A percentile compares a stretch with the other conserved stretches of the same genome.
Evolutionary conservation across 2,888 invertebrate species (phyloP).

Genomic region (Cerastis leucographa): DNA sequence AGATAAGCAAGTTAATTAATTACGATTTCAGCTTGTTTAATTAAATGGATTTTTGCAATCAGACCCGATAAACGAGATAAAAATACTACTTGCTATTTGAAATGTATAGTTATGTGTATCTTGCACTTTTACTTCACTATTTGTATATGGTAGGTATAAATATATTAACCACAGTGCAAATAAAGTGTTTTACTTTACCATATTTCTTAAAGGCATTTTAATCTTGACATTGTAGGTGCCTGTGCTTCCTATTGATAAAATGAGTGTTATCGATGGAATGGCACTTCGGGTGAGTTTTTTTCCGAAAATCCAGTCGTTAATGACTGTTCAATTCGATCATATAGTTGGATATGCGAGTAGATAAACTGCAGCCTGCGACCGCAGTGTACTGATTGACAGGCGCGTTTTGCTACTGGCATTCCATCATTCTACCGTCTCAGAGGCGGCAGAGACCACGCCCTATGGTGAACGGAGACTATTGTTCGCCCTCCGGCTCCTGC

Average conservation of each 20-base stretch:
- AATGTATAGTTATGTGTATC: slow-evolving; percentile 30
- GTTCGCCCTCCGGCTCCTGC: too few species aligned
- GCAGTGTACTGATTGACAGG: too few species aligned
- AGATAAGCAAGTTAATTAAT: slow-evolving; percentile 13
- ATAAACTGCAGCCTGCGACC: too few species aligned
- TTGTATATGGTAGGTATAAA: slow-evolving; percentile 19
- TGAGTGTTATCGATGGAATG: slow-evolving; percentile 8
- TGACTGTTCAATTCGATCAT: not conserved
- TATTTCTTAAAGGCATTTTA: not conserved
- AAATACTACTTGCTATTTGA: not conserved
- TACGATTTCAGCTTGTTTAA: not conserved
- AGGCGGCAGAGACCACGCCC: too few species aligned
- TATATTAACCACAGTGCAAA: not conserved
- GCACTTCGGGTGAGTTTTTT: slow-evolving; percentile 41
- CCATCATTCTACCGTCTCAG: too few species aligned
- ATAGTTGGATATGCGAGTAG: not conserved
- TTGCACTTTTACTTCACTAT: slow-evolving; percentile 25
- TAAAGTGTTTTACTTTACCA: not conserved
- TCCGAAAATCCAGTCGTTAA: not conserved
- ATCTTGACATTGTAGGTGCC: slow-evolving; percentile 19
- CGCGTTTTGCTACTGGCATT: too few species aligned
- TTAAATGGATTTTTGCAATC: slow-evolving; percentile 13
- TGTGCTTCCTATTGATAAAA: slow-evolving; percentile 1
- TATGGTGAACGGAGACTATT: too few species aligned
- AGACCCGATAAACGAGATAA: not conserved